Evolutionary conservation across 2,888 invertebrate species (phyloP), one percentile per base, ranked within the genome.

Genomic region (Platerodrilus igneus): DNA sequence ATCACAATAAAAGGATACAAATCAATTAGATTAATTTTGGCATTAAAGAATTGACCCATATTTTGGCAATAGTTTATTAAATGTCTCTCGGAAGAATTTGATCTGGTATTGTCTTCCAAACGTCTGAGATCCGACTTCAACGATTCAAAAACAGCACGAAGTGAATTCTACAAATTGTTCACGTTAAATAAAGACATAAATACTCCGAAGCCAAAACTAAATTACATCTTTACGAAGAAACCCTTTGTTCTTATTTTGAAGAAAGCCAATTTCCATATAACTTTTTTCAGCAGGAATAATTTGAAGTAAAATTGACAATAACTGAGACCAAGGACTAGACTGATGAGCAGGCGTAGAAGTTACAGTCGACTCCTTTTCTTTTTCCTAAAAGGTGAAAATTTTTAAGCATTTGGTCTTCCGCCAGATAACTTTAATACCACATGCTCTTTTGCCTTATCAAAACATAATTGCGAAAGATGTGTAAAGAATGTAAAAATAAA

Each of bases 141-240:
- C 3, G 69, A 58, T 53, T 79, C 78, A 55, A 76, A 78, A 41
- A 72, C 68, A 8, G 75, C 70, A 55, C 70, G 71, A 27, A 78
- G 55, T 1, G 77, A 77, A 63, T 76, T 76, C 77, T 77, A 55
- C 6, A 48, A 53, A 45, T n/a, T n/a, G n/a, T n/a, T 10, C 16
- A 22, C 15, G 30, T 31, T 10, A 15, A 19, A 14, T 15, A 18
- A 29, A 39, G 23, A 43, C 13, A 34, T 9, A 14, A 17, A 6
- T 38, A 10, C 34, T n/a, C n/a, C n/a, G n/a, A n/a, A n/a, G n/a
- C n/a, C n/a, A 39, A 27, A 39, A 28, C 14, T 11, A 17, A 19
- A 67, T 63, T 68, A 78, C 83, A 67, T 83, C 83, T 70, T 81
- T 81, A 42, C 83, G 66, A 19, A 81, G 69, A 59, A 83, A 82